Evolutionary conservation across 2,797 vertebrate genomes (phyloP), one percentile per base, ranked within the genome.

Genomic region (Emys orbicularis): DNA sequence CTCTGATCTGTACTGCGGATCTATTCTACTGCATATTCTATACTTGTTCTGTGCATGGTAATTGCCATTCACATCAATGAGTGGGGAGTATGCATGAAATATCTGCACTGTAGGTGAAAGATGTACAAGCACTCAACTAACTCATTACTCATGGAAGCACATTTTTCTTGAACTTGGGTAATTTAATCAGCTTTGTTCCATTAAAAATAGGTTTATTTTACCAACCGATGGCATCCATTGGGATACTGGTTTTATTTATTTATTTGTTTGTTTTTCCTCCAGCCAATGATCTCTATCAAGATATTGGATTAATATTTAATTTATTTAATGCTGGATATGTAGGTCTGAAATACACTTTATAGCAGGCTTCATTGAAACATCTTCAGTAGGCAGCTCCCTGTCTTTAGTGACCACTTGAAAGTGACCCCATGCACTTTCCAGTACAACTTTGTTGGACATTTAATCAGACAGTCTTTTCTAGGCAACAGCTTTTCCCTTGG

Each of bases 341-440:
- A 9, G 25, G 4, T 18, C 56, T 90, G 80, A 79, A 87, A 31
- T 4, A 10, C 49, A 83, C 41, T 23, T 31, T 16, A 31, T 57
- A 72, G 11, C 1, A 49, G 2, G 16, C 68, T 19, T 37, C 50
- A 52, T 9, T 83, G 44, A 88, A 88, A 65, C 2, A 59, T 72
- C 81, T 50, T 50, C 5, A 68, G 23, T 37, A 93, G 41, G 47
- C 65, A 44, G 18, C 72, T 47, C 25, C 27, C 93, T 77, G 57
- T 65, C 27, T 12, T 52, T 61, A 83, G 44, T 56, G 59, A 84
- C 57, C 12, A 4, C 8, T 83, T 94, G 54, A 47, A 89, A 92
- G 53, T 27, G 65, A 12, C n/a, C 68, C 6, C n/a, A 16, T 0
- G 0, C 59, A 81, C 0, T 0, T n/a, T 92, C 16, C 53, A 77